Evolutionary conservation across 2,888 invertebrate species (phyloP), one percentile per base, ranked within the genome.

Genomic region (Tortrix viridana): DNA sequence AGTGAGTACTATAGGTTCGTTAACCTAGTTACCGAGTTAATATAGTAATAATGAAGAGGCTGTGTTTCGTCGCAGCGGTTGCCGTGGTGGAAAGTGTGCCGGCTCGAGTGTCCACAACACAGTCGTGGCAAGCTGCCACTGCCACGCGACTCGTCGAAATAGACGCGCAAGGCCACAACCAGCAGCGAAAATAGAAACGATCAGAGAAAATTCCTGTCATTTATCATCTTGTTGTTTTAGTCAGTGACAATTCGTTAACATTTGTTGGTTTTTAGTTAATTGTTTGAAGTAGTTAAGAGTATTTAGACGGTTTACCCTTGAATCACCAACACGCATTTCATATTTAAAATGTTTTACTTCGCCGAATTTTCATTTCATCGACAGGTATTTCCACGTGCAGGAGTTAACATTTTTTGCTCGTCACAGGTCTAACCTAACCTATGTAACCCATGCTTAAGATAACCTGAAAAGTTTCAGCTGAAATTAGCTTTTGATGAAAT

Each of bases 21-120:
- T 93, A 90, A 85, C 91, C 90, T 73, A 89, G 86, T 90, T 89
- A 85, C 85, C 83, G 83, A 77, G 78, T 81, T 88, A 80, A 80
- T 81, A 80, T 88, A 47, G 53, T 52, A 82, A 75, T 84, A 86
- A 88, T 88, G 84, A 85, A 86, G 78, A 80, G 74, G 76, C 78
- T 73, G 76, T 55, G 67, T 54, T 64, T 67, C 64, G 68, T 68
- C 65, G 61, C 66, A 56, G 52, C 3, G 43, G 64, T 67, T 61
- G 69, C 65, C 52, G 70, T 66, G 71, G 72, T 79, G 74, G 82
- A 88, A 87, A 88, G 89, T 89, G 81, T 87, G 86, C 76, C 85
- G 72, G 18, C 41, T 71, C 72, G 70, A 71, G 73, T 76, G 75
- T 72, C 79, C 84, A 85, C 86, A 88, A 85, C 81, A 84, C 77